phyloP scores from a whole-genome alignment of 2,888 invertebrate genomes.

The Boloria euphrosyne region DNA sequence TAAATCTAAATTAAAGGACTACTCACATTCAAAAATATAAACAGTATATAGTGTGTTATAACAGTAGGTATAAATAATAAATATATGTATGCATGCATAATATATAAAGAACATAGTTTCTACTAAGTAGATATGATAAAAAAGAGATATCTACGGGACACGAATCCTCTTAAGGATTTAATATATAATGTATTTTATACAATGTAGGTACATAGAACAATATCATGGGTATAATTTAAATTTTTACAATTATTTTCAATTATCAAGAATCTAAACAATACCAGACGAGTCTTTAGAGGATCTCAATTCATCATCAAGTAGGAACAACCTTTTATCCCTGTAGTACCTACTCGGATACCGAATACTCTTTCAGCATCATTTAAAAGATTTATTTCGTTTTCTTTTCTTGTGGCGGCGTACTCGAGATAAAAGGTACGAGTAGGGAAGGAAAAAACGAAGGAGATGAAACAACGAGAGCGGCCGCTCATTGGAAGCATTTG shows the following conservation, averaged over 20 bases:
- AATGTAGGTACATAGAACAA: too few species aligned
- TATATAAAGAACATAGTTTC: too few species aligned
- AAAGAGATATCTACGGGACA: too few species aligned
- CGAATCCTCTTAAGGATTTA: too few species aligned
- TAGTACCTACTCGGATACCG: conserved; percentile 65
- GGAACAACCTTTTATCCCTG: conserved; percentile 68
- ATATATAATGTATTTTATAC: too few species aligned
- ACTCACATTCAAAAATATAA: too few species aligned
- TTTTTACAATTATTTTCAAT: conserved; percentile 37
- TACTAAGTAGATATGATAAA: too few species aligned
- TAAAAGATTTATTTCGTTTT: conserved; percentile 51
- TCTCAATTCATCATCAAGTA: conserved; percentile 72
- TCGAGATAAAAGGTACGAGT: conserved; percentile 73
- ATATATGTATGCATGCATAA: too few species aligned
- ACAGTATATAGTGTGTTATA: too few species aligned
- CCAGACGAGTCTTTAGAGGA: conserved; percentile 59
- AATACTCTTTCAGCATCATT: conserved; percentile 76
- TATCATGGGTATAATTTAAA: not conserved
- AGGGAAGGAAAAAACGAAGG: conserved; percentile 70
- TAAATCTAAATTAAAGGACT: too few species aligned
- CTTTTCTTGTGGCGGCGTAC: conserved; percentile 76
- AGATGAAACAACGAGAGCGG: conserved; percentile 76
- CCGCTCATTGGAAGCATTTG: conserved; percentile 77
- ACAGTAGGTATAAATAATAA: too few species aligned
- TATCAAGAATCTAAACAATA: conserved; percentile 53